These are phyloP conservation scores for Conchocele bisecta DNA, from an alignment of 2,888 invertebrate genomes.

Conservation along the genomic window DNA sequence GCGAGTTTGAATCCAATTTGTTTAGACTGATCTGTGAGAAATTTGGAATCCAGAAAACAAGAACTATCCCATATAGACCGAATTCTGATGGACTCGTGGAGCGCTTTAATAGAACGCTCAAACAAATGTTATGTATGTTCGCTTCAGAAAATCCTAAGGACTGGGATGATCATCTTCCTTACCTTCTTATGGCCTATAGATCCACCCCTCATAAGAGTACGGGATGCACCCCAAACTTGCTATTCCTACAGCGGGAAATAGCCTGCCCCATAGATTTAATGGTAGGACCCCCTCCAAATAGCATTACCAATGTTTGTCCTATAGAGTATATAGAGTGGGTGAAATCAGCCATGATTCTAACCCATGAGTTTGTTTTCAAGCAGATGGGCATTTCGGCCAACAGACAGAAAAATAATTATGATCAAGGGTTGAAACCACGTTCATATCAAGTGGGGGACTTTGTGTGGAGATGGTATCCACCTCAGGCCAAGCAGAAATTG, in stretches of 20 bases:
- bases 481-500: too few species aligned
- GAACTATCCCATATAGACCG: conserved; percentile 51
- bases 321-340: conserved; percentile 40
- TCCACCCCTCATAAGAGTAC: conserved; percentile 44
- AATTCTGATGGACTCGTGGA: conserved; percentile 54
- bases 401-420: conserved; percentile 19
- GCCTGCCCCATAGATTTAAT: conserved; percentile 53
- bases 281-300: conserved; percentile 24
- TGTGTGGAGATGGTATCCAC: conserved; percentile 29
- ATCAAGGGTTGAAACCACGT: conserved; percentile 10
- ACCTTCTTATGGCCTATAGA: conserved; percentile 46
- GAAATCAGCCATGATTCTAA: neutral
- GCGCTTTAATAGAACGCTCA: conserved; percentile 48
- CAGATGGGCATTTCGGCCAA: neutral
- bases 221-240: conserved; percentile 34
- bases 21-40: conserved; percentile 44
- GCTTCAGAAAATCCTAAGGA: conserved; percentile 36
- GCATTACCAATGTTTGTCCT: conserved; percentile 1
- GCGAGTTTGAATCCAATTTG: conserved; percentile 54
- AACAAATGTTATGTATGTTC: conserved; percentile 38
- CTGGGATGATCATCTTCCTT: conserved; percentile 58
- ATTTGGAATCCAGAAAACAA: conserved; percentile 51
- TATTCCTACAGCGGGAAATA: conserved; percentile 51
- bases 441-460: neutral
- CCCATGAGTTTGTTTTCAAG: conserved; percentile 8